Base-by-base conservation (phyloP, 2,888 invertebrate species). In the Lasioglossum marginatum region DNA sequence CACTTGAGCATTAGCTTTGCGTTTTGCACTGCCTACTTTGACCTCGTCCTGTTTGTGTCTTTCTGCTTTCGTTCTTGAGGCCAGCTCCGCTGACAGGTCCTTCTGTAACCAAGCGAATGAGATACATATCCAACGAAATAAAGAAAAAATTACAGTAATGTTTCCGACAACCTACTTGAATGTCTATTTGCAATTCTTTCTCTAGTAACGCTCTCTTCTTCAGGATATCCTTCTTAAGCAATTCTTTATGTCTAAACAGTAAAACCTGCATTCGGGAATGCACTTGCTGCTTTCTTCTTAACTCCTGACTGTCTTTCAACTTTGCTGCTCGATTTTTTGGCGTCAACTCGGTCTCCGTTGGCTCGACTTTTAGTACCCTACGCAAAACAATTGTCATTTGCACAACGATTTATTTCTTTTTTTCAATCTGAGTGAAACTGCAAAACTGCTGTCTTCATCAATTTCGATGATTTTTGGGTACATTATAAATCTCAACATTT, bases 151-250 rank as follows among this genome's bases (percentile, higher is more conserved):
- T 2, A 4, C 1, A 37, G 3, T 19, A 37, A 37, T 23, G 19
- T 37, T 37, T 68, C 12, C 12, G n/a, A 12, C 14, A 40, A 70
- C 52, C 84, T 90, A 97, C 97, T 97, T 98, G 98, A 94, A 99
- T 98, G 94, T 99, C 98, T 87, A 97, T 97, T 92, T 98, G 98
- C 82, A 99, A 96, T 94, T 98, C 98, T 92, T 98, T 98, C 94
- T 99, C 98, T 81, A 99, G 96, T 27, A 98, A 95, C 1, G 98
- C 98, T 89, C 99, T 96, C 94, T 99, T 99, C 93, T 98, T 97
- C 87, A 99, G 96, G 88, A 99, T 99, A 93, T 99, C 99, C 93
- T 98, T 99, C 95, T 99, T 99, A 74, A 99, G 96, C 91, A 97
- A 96, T 95, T 99, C 99, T 94, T 99, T 99, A 92, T 99, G 99